Evolutionary conservation across 2,113 vertebrate genomes (phyloP).

Genomic region (Halcyon senegalensis): DNA sequence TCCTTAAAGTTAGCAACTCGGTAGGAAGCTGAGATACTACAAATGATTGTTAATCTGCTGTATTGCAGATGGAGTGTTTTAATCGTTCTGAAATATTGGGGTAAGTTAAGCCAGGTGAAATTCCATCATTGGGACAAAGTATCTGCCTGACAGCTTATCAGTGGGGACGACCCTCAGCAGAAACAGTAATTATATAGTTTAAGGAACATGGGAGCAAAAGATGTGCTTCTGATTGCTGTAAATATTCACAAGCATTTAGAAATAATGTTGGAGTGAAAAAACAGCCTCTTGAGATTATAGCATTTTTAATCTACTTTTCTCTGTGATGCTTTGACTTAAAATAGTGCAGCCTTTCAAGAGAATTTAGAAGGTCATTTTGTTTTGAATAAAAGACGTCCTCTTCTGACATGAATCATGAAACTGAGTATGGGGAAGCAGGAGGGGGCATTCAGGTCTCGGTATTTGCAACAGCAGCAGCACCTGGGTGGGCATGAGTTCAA

Average conservation of each 20-base stretch:
- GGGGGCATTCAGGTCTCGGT: background rate
- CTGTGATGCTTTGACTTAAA: background rate
- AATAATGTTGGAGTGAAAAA: background rate
- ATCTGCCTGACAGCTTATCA: background rate
- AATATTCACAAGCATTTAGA: background rate
- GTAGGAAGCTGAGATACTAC: background rate
- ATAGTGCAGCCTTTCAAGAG: background rate
- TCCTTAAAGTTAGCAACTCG: background rate
- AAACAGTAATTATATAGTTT: background rate
- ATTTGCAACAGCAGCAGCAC: slow-evolving; percentile 24
- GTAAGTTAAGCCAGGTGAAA: background rate
- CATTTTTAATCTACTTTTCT: background rate
- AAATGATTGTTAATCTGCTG: background rate
- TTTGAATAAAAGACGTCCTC: background rate
- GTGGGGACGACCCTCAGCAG: background rate
- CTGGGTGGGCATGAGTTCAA: slow-evolving; percentile 38
- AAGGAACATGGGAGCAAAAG: background rate
- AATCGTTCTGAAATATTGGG: background rate
- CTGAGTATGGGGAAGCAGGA: background rate
- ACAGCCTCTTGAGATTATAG: background rate
- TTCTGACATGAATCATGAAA: background rate
- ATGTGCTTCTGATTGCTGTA: background rate
- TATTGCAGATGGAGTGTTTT: background rate
- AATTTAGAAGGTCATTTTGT: slow-evolving; percentile 6
- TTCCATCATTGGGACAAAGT: background rate